phyloP scores from a whole-genome alignment of 1,140 invertebrate genomes.

The Ceratina calcarata region DNA sequence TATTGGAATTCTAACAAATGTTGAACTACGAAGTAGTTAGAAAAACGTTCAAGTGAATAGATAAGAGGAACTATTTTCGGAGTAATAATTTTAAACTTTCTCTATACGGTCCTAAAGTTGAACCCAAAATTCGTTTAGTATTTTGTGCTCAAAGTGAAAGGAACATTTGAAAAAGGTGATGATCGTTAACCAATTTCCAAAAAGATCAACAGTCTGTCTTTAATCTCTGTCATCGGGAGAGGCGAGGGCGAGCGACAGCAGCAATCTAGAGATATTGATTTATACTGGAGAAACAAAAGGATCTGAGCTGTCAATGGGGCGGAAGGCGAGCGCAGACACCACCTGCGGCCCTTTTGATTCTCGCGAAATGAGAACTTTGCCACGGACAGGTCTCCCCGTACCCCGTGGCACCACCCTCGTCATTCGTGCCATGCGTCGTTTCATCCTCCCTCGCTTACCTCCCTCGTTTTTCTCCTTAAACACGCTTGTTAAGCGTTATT shows the following conservation, averaged over 20 bases:
- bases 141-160: no score
- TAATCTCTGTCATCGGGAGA: background rate
- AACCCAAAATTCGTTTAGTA: no score
- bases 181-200: background rate
- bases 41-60: no score
- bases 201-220: slow-evolving; percentile 15
- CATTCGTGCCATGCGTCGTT: background rate
- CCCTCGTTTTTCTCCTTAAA: slow-evolving; percentile 2
- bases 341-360: slow-evolving; percentile 49
- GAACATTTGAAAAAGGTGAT: background rate
- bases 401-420: background rate
- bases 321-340: slow-evolving; percentile 29
- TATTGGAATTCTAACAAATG: no score
- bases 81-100: no score
- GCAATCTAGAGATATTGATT: slow-evolving; percentile 54
- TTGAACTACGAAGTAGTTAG: no score
- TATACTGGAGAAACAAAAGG: slow-evolving; percentile 50
- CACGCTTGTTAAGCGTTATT: slow-evolving; percentile 27
- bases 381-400: slow-evolving; percentile 33
- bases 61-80: no score
- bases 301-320: slow-evolving; percentile 30
- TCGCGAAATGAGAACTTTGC: slow-evolving; percentile 48
- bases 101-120: no score
- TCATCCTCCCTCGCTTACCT: no score
- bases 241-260: slow-evolving; percentile 14